Base-by-base conservation (phyloP, 2,113 vertebrate species). In the Macrotis lagotis region DNA sequence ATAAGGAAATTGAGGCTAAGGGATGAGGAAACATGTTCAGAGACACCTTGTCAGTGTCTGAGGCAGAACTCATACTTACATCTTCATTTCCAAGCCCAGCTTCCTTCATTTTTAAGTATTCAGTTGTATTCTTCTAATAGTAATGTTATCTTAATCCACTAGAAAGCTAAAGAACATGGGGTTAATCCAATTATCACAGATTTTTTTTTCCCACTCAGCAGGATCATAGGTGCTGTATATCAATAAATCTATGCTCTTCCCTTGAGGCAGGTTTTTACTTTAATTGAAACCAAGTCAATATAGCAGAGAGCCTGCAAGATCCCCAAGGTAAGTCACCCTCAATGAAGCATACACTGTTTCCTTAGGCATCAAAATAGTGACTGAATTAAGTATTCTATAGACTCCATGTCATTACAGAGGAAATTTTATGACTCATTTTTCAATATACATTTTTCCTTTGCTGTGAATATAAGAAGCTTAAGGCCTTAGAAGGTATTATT, bases 401-500 rank as follows among this genome's bases (percentile, higher is more conserved):
- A 8, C 10, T 16, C 25, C 0, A n/a, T 48, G 0, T 26, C 95
- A 91, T 95, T 50, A 88, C 0, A 22, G 89, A 11, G 8, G 0
- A 48, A n/a, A 50, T 44, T 94, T n/a, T 19, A 0, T 0, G 1
- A 53, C 51, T 92, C 48, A 25, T 91, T 94, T 48, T 94, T 51
- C 95, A 96, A 10, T 22, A 8, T 44, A 4, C 26, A 11, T 94
- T 94, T 96, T 88, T 88, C 91, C 93, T 48, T 93, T 90, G 50
- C 1, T 8, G 89, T 94, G 22, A 12, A 19, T 51, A 3, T 94
- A 22, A 96, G 92, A 95, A 47, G 51, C 50, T 31, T 8, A 53
- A 25, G 6, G 8, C 50, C 55, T 11, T 28, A 59, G 88, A 88
- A 93, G 47, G 3, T 19, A 95, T 95, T 3, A 51, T n/a, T 83